These are phyloP conservation scores for Gavia stellata DNA, from an alignment of 2,113 vertebrate species.

Conservation along the genomic window DNA sequence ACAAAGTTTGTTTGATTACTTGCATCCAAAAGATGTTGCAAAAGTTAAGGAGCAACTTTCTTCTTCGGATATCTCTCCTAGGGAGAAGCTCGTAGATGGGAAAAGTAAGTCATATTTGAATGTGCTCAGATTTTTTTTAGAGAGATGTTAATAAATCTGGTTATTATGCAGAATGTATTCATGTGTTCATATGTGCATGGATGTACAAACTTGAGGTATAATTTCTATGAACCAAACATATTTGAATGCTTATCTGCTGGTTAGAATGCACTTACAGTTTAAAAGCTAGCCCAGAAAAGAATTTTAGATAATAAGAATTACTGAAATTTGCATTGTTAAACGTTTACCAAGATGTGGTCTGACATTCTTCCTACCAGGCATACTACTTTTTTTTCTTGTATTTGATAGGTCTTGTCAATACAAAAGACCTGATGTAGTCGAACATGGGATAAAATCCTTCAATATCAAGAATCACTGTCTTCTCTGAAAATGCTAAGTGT, in stretches of 20 bases:
- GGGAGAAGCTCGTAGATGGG: conserved; percentile 86
- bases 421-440: conserved; percentile 64
- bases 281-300: not conserved
- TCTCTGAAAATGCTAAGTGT: conserved; percentile 66
- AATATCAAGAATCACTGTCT: conserved; percentile 63
- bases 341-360: conserved; percentile 28
- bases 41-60: conserved; percentile 93
- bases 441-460: conserved; percentile 66
- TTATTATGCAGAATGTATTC: not conserved
- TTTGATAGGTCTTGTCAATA: conserved; percentile 67
- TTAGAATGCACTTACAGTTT: not conserved
- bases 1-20: conserved; percentile 89
- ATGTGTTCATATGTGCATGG: not conserved
- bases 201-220: not conserved
- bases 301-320: not conserved
- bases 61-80: conserved; percentile 80
- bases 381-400: conserved; percentile 62
- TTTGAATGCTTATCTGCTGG: not conserved
- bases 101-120: conserved; percentile 80
- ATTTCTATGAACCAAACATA: not conserved
- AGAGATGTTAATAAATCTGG: not conserved
- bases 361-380: conserved; percentile 34
- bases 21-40: conserved; percentile 90
- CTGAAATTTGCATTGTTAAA: conserved; percentile 18
- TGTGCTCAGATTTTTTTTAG: not conserved